Percentiles rank a stretch among this genome's conserved stretches.
These are phyloP conservation scores for Gambusia yucatana DNA, from an alignment of 2,797 vertebrate genomes.

Conservation along the genomic window DNA sequence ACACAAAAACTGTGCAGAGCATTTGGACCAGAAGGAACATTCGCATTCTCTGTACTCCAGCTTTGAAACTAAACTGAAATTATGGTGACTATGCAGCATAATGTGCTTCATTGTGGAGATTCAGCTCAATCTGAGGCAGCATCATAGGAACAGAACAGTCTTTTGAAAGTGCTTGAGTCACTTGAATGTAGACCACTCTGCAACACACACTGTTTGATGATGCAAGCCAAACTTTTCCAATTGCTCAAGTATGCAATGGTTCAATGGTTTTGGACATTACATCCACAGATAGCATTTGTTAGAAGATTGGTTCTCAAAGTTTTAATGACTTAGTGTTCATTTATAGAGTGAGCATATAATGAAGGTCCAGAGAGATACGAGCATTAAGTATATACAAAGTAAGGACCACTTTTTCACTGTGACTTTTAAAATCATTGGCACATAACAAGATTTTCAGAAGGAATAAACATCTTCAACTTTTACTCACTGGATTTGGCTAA, in stretches of 20 bases:
- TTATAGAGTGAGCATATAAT: not conserved
- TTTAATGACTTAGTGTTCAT: constrained; percentile 1
- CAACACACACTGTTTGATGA: constrained; percentile 67
- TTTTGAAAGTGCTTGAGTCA: constrained; percentile 24
- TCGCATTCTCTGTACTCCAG: not conserved
- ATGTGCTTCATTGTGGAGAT: constrained; percentile 3
- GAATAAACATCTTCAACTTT: not conserved
- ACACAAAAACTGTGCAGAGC: not conserved
- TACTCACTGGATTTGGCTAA: not conserved
- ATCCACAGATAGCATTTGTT: constrained; percentile 32
- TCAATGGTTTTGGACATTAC: constrained; percentile 52
- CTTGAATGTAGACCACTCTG: constrained; percentile 58
- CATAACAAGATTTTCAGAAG: not conserved
- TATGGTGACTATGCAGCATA: not conserved
- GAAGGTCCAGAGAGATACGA: not conserved
- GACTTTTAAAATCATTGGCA: not conserved
- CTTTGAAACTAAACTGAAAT: not conserved
- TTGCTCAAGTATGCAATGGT: constrained; percentile 58
- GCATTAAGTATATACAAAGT: not conserved
- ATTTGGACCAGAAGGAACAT: not conserved
- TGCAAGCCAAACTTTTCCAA: constrained; percentile 57
- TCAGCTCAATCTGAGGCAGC: constrained; percentile 38
- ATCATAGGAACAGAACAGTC: constrained; percentile 29
- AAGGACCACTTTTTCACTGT: not conserved
- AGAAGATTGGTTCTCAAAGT: constrained; percentile 15